Base-by-base conservation (phyloP, 1,140 invertebrate genomes). In the Lepidurus packardi region DNA sequence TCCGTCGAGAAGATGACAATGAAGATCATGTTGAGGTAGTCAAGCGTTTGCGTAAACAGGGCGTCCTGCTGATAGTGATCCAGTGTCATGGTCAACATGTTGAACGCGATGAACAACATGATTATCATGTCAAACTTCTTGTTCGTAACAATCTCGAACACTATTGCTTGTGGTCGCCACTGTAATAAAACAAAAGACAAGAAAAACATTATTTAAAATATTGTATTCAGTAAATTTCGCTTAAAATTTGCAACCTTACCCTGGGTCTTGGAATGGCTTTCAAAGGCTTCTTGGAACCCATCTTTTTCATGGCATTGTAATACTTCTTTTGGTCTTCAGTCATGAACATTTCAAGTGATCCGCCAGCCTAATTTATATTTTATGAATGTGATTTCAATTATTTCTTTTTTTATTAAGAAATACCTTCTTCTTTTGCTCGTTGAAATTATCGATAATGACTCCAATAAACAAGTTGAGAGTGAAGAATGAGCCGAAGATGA, bases 261-360 rank as follows among this genome's bases (percentile, higher is more conserved):
- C 92, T 94, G 82, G 97, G 97, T 86, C 95, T 91, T 81, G 97
- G 96, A 85, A 97, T 98, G 80, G 97, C 96, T 89, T 99, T 99
- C 84, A 97, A 89, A 65, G 97, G 97, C 87, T 98, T 96, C 86
- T 98, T 98, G 47, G 93, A 96, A 81, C 95, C 94, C 95, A 99
- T 98, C 88, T 98, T 98, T 87, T 99, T 99, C 97, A 99, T 99
- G 77, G 97, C 97, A 86, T 97, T 98, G 88, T 98, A 99, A 87
- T 99, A 99, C 88, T 98, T 99, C 90, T 98, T 99, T 87, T 99
- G 97, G 88, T 98, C 96, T 86, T 99, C 97, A 81, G 97, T 98
- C 97, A 99, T 98, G 89, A 99, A 98, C 95, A 98, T 97, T 86
- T 98, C 97, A 74, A 99, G 88, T 81, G 96, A 98, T 81, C 96